phyloP scores from a whole-genome alignment of 2,797 vertebrate genomes.

The Chiloscyllium punctatum region DNA sequence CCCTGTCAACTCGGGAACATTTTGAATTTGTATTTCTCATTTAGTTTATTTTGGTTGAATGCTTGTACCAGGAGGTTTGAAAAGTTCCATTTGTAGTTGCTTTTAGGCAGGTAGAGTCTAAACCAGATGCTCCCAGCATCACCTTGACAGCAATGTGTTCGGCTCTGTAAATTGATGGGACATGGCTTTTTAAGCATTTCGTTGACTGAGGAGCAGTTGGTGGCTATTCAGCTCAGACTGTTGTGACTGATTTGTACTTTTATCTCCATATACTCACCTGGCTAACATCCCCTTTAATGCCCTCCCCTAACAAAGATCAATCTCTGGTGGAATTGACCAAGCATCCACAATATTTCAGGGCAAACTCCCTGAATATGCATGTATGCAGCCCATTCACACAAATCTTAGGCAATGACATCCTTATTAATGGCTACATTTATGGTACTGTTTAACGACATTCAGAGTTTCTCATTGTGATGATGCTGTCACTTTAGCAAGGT shows the following conservation, averaged over 20 bases:
- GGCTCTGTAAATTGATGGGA: neutral
- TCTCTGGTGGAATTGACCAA: neutral
- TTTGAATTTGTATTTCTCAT: neutral
- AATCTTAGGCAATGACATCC: neutral
- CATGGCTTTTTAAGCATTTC: neutral
- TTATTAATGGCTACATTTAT: neutral
- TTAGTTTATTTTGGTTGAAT: neutral
- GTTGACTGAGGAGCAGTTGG: neutral
- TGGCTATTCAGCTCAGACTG: neutral
- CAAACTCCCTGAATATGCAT: neutral
- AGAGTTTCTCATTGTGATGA: neutral
- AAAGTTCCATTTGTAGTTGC: neutral
- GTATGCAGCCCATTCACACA: neutral
- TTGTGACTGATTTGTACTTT: too few species aligned
- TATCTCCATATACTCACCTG: too few species aligned
- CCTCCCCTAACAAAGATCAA: neutral
- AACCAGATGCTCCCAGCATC: neutral
- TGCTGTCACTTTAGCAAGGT: too few species aligned
- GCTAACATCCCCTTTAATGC: neutral
- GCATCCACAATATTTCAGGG: neutral
- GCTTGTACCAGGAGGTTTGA: neutral
- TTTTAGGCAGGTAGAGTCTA: neutral
- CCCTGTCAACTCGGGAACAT: neutral
- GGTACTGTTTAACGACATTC: neutral
- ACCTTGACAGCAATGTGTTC: neutral